Conservation (phyloP, 2,797 vertebrate species). For the Gymnocypris eckloni region DNA sequence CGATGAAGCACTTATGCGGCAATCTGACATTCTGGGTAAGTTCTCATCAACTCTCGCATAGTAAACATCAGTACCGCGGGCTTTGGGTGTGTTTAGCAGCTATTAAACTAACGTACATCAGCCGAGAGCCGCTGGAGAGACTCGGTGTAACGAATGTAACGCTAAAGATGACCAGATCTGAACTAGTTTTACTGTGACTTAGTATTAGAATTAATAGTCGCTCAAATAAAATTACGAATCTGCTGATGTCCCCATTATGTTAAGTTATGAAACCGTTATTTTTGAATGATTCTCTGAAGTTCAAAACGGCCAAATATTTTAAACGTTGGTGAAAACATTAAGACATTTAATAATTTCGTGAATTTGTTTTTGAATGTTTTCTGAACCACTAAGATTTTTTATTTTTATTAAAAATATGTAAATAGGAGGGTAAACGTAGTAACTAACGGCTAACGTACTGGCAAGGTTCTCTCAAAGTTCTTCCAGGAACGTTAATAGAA, state of each 20-base stretch:
- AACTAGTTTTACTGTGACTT: not conserved
- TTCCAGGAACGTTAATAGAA: not conserved
- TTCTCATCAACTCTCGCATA: not conserved
- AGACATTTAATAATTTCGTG: no score
- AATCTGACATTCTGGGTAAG: constrained; percentile 79
- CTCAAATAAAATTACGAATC: not conserved
- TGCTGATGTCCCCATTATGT: no score
- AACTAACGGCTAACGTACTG: no score
- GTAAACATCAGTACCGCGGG: not conserved
- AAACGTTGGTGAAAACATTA: not conserved
- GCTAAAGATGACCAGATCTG: not conserved
- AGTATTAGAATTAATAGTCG: not conserved
- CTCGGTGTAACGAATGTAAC: not conserved
- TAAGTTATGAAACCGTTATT: not conserved
- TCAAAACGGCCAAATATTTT: no score
- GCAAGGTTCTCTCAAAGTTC: not conserved
- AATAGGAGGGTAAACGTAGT: not conserved
- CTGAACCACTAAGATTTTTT: no score
- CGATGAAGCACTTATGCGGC: constrained; percentile 79
- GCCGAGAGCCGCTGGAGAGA: not conserved
- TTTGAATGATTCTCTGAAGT: no score
- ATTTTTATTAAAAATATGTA: not conserved
- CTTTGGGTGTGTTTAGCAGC: not conserved
- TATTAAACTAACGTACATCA: not conserved
- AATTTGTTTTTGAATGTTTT: not conserved